phyloP scores from a whole-genome alignment of 2,888 invertebrate species.

The Hofmannophila pseudospretella region DNA sequence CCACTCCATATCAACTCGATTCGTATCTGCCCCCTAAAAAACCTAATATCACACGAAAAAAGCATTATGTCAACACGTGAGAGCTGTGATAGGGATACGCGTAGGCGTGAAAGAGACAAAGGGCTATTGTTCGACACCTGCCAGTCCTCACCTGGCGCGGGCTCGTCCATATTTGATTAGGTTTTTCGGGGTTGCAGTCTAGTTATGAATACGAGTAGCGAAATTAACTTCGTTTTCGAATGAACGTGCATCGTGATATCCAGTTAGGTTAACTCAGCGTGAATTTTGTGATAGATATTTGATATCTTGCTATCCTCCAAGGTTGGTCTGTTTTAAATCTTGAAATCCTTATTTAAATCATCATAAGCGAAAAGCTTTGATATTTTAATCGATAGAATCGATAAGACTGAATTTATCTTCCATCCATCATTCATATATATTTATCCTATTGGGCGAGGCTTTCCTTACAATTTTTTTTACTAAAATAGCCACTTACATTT shows the following conservation, averaged over 20 bases:
- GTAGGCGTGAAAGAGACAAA: slow-evolving; percentile 46
- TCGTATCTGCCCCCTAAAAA: slow-evolving; percentile 47
- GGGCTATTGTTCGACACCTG: slow-evolving; percentile 63
- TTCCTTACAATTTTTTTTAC: too few relatives aligned
- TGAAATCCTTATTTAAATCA: too few relatives aligned
- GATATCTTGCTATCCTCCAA: too few relatives aligned
- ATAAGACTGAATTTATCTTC: too few relatives aligned
- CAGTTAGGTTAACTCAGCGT: neutral
- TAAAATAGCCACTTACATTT: too few relatives aligned
- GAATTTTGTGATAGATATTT: too few relatives aligned
- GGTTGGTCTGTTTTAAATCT: too few relatives aligned
- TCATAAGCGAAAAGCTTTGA: too few relatives aligned
- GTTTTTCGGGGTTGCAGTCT: slow-evolving; percentile 55
- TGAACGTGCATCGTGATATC: slow-evolving; percentile 9
- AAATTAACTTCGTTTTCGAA: slow-evolving; percentile 29
- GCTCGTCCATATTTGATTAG: slow-evolving; percentile 69
- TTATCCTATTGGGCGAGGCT: too few relatives aligned
- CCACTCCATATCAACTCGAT: slow-evolving; percentile 43
- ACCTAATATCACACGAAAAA: slow-evolving; percentile 48
- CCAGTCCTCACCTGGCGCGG: slow-evolving; percentile 61
- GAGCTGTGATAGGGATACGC: slow-evolving; percentile 20
- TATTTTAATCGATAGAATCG: too few relatives aligned
- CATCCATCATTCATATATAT: too few relatives aligned
- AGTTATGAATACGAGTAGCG: slow-evolving; percentile 43
- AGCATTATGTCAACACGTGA: slow-evolving; percentile 45